Base-by-base conservation (phyloP, 2,888 invertebrate species). In the Hesperia comma region DNA sequence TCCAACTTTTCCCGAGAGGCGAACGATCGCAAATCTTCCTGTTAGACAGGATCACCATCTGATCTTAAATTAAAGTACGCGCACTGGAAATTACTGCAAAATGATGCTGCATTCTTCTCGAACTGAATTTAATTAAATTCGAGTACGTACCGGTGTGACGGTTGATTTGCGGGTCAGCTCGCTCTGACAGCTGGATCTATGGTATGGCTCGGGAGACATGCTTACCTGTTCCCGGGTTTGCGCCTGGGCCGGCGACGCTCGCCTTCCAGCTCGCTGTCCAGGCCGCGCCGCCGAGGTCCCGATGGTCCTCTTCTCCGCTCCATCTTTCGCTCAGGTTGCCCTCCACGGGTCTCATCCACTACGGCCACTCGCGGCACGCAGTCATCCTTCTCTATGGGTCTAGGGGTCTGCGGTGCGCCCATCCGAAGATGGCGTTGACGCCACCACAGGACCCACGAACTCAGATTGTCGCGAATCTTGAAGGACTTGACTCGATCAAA, bases 371-470 rank as follows among this genome's bases (percentile, higher is more conserved):
- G 83, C 7, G 88, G 89, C 76, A 83, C 79, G 82, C 80, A 83
- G 63, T 89, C 91, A 86, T 91, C 88, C 61, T 89, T 88, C 69
- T 88, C 88, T 68, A 90, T 85, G 67, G 78, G 82, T 78, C 86
- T 90, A 63, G 88, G 91, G 85, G 88, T 87, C 88, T 89, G 91
- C 88, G 92, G 90, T 82, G 90, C 90, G 89, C 91, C 90, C 88
- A 90, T 89, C 88, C 89, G 86, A 86, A 89, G 87, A 89, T 86
- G 90, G 80, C 88, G 86, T 80, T 87, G 85, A 85, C 91, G 90
- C 90, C 90, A 89, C 92, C 92, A 90, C 91, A 91, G 86, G 78
- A 90, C 90, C 92, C 92, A 92, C 86, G 87, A 88, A 74, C 86
- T 88, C 83, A 90, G 84, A 78, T 88, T 90, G 78, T 90, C 90